These are phyloP conservation scores for Heliconius congener DNA, from an alignment of 1,140 invertebrate genomes.

Conservation along the genomic window DNA sequence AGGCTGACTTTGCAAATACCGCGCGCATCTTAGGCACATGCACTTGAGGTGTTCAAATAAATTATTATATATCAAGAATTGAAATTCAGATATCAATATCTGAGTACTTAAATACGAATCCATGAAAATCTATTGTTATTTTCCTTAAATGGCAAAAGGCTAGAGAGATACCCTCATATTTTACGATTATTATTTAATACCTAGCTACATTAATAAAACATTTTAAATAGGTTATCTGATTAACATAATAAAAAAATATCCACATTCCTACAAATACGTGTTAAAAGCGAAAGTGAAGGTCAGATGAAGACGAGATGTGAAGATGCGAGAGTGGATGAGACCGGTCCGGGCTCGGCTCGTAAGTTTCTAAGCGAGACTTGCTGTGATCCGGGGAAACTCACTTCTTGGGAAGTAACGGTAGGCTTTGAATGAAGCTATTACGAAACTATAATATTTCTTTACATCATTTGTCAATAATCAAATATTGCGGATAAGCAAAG, in stretches of 20 bases:
- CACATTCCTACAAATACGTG: conserved; percentile 36
- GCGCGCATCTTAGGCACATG: background rate
- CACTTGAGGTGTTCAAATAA: background rate
- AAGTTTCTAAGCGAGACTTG: conserved; percentile 31
- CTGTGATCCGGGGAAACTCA: conserved; percentile 37
- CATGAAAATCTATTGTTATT: background rate
- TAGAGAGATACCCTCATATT: background rate
- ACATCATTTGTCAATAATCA: background rate
- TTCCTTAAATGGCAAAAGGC: background rate
- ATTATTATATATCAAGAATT: background rate
- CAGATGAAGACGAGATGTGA: conserved; percentile 49
- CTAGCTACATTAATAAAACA: background rate
- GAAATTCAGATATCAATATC: background rate
- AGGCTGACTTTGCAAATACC: conserved; percentile 12
- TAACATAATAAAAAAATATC: background rate
- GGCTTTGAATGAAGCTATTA: background rate
- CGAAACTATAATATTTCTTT: background rate
- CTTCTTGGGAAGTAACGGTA: conserved; percentile 25
- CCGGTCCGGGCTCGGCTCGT: conserved; percentile 33
- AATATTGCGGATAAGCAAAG: background rate
- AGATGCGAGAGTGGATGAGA: conserved; percentile 42
- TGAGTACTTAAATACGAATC: background rate
- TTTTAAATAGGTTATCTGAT: background rate
- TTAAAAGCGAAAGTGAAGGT: conserved; percentile 76
- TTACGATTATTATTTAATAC: background rate